Conservation (phyloP, 2,888 invertebrate species). For the Nomada fucata region DNA sequence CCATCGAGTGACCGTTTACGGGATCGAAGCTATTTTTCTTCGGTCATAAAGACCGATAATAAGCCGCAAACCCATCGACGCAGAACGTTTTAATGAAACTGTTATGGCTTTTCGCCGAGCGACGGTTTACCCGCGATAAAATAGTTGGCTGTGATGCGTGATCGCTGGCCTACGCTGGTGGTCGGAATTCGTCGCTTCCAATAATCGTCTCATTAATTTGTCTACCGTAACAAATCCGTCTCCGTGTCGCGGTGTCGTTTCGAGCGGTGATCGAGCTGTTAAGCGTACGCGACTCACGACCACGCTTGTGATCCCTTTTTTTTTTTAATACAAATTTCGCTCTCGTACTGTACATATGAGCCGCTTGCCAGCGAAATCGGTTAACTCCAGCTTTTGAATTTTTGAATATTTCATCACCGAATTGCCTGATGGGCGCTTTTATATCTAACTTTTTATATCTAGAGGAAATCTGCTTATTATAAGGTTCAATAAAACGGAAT, state of each 20-base stretch:
- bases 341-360: no score
- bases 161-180: conserved; percentile 6
- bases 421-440: no score
- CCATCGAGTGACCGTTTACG: neutral
- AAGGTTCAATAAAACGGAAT: no score
- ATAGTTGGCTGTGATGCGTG: conserved; percentile 43
- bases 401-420: no score
- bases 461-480: no score
- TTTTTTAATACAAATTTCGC: neutral
- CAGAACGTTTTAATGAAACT: conserved; percentile 56
- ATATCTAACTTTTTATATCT: no score
- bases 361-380: no score
- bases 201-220: conserved; percentile 62
- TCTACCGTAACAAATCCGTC: conserved; percentile 45
- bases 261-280: neutral
- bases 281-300: conserved; percentile 12
- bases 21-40: conserved; percentile 13
- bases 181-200: conserved; percentile 54
- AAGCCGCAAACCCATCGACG: conserved; percentile 28
- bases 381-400: no score
- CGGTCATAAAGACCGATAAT: conserved; percentile 47
- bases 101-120: conserved; percentile 36
- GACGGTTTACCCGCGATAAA: conserved; percentile 51
- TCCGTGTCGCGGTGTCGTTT: conserved; percentile 3
- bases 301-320: neutral